phyloP scores from a whole-genome alignment of 2,888 invertebrate species.

The Coronaproctus castanopsis region DNA sequence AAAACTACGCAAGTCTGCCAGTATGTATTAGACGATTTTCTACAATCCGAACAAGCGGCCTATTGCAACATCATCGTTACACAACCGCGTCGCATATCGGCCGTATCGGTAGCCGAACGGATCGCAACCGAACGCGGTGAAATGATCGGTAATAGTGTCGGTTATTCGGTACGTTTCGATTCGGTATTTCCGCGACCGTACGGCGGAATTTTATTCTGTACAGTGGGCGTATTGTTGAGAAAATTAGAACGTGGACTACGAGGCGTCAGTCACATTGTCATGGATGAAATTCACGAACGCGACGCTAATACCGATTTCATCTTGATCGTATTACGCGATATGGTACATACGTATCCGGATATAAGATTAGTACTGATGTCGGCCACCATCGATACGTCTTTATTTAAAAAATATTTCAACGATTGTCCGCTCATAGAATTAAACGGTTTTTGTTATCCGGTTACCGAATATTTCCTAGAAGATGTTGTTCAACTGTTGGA shows the following conservation, averaged over 20 bases:
- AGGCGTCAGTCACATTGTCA: slow-evolving; percentile 90
- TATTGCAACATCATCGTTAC: slow-evolving; percentile 85
- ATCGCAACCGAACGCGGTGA: slow-evolving; percentile 80
- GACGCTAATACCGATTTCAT: slow-evolving; percentile 91
- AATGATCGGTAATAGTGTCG: slow-evolving; percentile 32
- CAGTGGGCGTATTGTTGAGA: slow-evolving; percentile 74
- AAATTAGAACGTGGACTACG: slow-evolving; percentile 82
- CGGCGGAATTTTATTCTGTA: slow-evolving; percentile 85
- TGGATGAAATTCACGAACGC: slow-evolving; percentile 90
- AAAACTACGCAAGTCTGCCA: slow-evolving; percentile 93
- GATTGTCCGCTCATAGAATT: slow-evolving; percentile 78
- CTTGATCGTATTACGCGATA: slow-evolving; percentile 79
- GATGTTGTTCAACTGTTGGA: slow-evolving; percentile 73
- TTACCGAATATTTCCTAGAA: slow-evolving; percentile 80
- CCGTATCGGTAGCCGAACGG: slow-evolving; percentile 87
- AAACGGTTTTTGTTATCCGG: slow-evolving; percentile 68
- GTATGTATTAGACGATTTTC: slow-evolving; percentile 82
- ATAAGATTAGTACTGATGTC: slow-evolving; percentile 90
- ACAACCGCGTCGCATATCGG: slow-evolving; percentile 88
- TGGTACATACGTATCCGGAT: slow-evolving; percentile 82
- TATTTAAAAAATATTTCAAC: slow-evolving; percentile 83
- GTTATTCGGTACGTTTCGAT: slow-evolving; percentile 82
- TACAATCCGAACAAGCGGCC: slow-evolving; percentile 70
- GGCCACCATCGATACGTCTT: slow-evolving; percentile 83
- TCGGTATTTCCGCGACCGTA: slow-evolving; percentile 78